Evolutionary conservation across 2,888 invertebrate species (phyloP), one percentile per base, ranked within the genome.

Genomic region (Lymantria monacha): DNA sequence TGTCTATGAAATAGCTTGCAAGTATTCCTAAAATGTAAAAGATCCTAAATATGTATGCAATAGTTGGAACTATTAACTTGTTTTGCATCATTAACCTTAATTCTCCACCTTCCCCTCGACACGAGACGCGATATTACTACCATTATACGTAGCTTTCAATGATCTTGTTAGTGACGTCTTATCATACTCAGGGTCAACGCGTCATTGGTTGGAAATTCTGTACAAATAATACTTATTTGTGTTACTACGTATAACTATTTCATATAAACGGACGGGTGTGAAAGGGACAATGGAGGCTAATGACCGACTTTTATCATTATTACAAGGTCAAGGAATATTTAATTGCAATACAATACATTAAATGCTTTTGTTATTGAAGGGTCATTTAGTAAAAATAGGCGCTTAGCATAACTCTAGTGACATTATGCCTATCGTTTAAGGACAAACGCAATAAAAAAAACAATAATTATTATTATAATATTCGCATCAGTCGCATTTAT

Each of bases 231-330:
- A 40, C n/a, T 12, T 13, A 38, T 38, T 66, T 49, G 48, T 41
- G 46, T 48, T 55, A 33, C 42, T 51, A 31, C 41, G 47, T 54
- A 7, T 38, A n/a, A 9, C 55, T 66, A 66, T 48, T 66, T 48
- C 59, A 53, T 41, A 48, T 38, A 22, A 44, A 53, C 59, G 53
- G 56, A 51, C 22, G 22, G 48, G 70, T 60, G 61, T 50, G 64
- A 78, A 60, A 55, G 71, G 72, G 70, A 72, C 62, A 66, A 65
- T 42, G 31, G 55, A 67, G 79, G 75, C 67, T 64, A 80, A 78
- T 69, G 79, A 76, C 76, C 80, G 59, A 60, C 51, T 57, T 55
- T 69, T 63, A 60, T 72, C 63, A 71, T 60, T 61, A 65, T 56
- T 57, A 67, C 76, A 78, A 79, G 77, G 79, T 76, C 72, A 74